A percentile compares a stretch with the other conserved stretches of the same genome.
Evolutionary conservation across 2,113 vertebrate species (phyloP).

Genomic region (Arothron firmamentum): DNA sequence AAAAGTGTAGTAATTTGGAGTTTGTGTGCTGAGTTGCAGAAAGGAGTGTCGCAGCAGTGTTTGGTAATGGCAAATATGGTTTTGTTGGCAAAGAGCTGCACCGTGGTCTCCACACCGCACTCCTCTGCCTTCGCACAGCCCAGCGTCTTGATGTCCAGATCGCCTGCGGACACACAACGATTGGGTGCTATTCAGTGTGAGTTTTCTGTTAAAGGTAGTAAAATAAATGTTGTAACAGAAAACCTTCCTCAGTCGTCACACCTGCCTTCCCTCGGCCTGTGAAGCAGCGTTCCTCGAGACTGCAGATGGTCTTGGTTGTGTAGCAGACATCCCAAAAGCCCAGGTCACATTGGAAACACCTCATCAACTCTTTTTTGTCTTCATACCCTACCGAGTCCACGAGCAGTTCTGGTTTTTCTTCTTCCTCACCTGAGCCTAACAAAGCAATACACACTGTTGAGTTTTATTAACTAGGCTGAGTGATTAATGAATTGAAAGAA

Average conservation of each 20-base stretch:
- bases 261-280: constrained; percentile 65
- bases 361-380: constrained; percentile 27
- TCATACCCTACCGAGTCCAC: constrained; percentile 17
- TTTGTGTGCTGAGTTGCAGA: constrained; percentile 61
- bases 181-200: not conserved
- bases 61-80: constrained; percentile 67
- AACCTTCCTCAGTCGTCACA: constrained; percentile 19
- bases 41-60: constrained; percentile 62
- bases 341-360: constrained; percentile 68
- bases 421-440: constrained; percentile 42
- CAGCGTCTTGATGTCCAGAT: constrained; percentile 60
- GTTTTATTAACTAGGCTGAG: too few species aligned
- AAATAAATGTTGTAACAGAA: not conserved
- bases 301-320: constrained; percentile 63
- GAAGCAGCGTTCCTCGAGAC: constrained; percentile 57
- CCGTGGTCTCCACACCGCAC: constrained; percentile 41
- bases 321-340: constrained; percentile 70
- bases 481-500: constrained; percentile 1
- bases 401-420: constrained; percentile 34
- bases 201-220: not conserved
- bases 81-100: constrained; percentile 47
- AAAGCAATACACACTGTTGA: not conserved
- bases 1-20: constrained; percentile 13
- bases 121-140: constrained; percentile 60
- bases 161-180: constrained; percentile 31